phyloP scores from a whole-genome alignment of 2,797 vertebrate species.

The Menidia menidia region DNA sequence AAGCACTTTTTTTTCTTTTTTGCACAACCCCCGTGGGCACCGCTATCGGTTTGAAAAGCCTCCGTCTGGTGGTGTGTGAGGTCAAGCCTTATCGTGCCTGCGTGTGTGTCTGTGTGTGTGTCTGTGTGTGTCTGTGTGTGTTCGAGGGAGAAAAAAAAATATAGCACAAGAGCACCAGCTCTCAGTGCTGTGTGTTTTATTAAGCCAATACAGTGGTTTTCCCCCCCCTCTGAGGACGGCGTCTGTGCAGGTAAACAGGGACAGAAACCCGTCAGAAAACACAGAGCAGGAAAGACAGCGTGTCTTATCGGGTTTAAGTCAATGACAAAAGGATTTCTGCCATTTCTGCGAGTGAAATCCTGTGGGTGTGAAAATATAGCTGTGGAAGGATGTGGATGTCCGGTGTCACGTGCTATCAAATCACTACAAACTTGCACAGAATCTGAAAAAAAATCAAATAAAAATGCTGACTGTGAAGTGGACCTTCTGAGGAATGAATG shows the following conservation, averaged over 20 bases:
- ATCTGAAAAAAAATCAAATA: background rate
- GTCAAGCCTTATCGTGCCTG: slow-evolving; percentile 27
- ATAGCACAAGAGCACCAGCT: background rate
- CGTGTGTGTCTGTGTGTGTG: slow-evolving; percentile 20
- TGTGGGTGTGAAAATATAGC: slow-evolving; percentile 26
- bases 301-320: slow-evolving; percentile 39
- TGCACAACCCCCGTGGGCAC: slow-evolving; percentile 43
- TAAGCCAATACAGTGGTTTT: slow-evolving; percentile 15
- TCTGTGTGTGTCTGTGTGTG: slow-evolving; percentile 6
- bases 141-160: slow-evolving; percentile 5
- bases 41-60: slow-evolving; percentile 57
- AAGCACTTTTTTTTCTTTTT: slow-evolving; percentile 55
- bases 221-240: slow-evolving; percentile 16
- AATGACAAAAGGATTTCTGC: slow-evolving; percentile 32
- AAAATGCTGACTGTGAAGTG: background rate
- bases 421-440: slow-evolving; percentile 28
- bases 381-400: slow-evolving; percentile 10
- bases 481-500: slow-evolving; percentile 40
- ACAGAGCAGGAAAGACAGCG: slow-evolving; percentile 3
- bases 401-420: slow-evolving; percentile 34
- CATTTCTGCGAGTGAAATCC: slow-evolving; percentile 15
- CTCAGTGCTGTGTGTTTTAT: slow-evolving; percentile 42
- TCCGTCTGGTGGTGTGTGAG: slow-evolving; percentile 41
- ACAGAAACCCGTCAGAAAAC: slow-evolving; percentile 1
- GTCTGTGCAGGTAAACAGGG: slow-evolving; percentile 39